These are phyloP conservation scores for Drosophila asahinai DNA, from an alignment of 1,140 invertebrate genomes.

Conservation along the genomic window DNA sequence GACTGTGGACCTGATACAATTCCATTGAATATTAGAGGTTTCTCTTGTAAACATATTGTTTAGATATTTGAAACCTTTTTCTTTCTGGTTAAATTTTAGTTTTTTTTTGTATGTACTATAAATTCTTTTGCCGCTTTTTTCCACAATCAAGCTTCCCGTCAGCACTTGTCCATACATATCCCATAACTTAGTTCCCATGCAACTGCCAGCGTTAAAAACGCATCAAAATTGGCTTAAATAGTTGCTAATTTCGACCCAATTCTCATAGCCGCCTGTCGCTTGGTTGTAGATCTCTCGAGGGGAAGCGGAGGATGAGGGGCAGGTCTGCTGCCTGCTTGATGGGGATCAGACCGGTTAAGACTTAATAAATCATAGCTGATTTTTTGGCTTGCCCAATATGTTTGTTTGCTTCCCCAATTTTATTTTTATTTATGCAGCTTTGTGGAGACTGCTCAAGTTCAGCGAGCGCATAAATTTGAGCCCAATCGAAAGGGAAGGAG, in stretches of 20 bases:
- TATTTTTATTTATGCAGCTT: slow-evolving; percentile 40
- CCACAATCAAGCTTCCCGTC: slow-evolving; percentile 3
- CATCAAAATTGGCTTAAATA: slow-evolving; percentile 56
- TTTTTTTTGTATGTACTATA: neutral
- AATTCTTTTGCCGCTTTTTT: neutral
- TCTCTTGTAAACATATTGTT: neutral
- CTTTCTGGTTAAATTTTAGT: neutral
- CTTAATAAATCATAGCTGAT: slow-evolving; percentile 67
- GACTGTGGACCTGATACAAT: neutral
- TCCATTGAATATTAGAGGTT: neutral
- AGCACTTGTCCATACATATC: slow-evolving; percentile 29
- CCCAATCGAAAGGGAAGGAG: slow-evolving; percentile 24
- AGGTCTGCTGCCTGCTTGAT: neutral
- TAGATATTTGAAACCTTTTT: neutral
- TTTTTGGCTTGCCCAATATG: slow-evolving; percentile 59
- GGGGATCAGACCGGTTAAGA: slow-evolving; percentile 32
- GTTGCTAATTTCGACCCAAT: slow-evolving; percentile 78
- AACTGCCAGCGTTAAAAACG: slow-evolving; percentile 38
- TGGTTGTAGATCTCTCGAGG: neutral
- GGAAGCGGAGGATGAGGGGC: neutral
- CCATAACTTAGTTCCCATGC: slow-evolving; percentile 32
- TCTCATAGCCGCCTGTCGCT: slow-evolving; percentile 54
- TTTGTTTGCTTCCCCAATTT: slow-evolving; percentile 51
- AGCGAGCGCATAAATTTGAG: slow-evolving; percentile 63
- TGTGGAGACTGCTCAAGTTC: slow-evolving; percentile 56